Evolutionary conservation across 53 echinoderm and acorn worm genomes (phyloP), one percentile per base, ranked within the genome.

Genomic region (Paracentrotus lividus): DNA sequence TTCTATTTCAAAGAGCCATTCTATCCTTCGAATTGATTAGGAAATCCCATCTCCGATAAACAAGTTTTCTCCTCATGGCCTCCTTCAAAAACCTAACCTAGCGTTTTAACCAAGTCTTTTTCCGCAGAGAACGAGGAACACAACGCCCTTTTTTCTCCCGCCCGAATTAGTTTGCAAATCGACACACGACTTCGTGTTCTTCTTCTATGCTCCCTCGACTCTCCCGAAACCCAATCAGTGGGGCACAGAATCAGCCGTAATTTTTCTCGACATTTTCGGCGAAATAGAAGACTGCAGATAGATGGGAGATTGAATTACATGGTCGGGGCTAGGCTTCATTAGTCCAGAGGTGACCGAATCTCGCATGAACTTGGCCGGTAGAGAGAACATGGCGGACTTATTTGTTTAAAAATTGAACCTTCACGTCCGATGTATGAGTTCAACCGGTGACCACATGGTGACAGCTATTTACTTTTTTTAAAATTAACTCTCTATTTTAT

Each of bases 251-350:
- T 44, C 81, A 81, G 81, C 47, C 26, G 81, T 81, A 81, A 81
- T 81, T 81, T 81, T 81, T 81, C 47, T 47, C 81, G 81, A 81
- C 81, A 47, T 81, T 81, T 81, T 81, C 81, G 47, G 8, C 81
- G 81, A 81, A 81, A 81, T 81, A 45, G 81, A 81, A 81, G 81
- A 81, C 81, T 45, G n/a, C 12, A 81, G 81, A 45, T 81, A 15
- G 45, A 81, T 47, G 81, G 43, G 81, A 81, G 81, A 81, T 81
- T 81, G 81, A 81, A 81, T 81, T 81, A 81, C 81, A 81, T 47
- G 81, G 81, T 81, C 47, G 49, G 81, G 81, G 81, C 47, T 81
- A 24, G 81, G 81, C 44, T 47, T 81, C 81, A 81, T 81, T 81
- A 81, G 81, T 81, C 81, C 20, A 26, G 81, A 45, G 81, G 81